Percentiles rank a stretch among this genome's conserved stretches.
Evolutionary conservation across 2,797 vertebrate genomes (phyloP).

Genomic region (Anguilla obscura): DNA sequence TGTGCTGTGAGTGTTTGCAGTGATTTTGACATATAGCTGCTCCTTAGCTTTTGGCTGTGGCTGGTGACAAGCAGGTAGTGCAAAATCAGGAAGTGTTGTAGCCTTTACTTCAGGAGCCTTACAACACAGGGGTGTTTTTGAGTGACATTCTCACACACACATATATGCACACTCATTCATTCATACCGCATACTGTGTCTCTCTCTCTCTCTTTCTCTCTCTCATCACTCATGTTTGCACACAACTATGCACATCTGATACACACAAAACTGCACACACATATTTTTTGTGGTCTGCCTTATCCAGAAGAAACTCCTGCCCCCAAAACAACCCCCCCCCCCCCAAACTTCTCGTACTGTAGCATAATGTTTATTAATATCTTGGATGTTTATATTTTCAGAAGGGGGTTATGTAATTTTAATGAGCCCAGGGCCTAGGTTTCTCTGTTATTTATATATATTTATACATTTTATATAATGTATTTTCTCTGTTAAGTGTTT

Average conservation of each 20-base stretch:
- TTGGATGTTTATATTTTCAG: conserved; percentile 31
- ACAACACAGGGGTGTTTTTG: neutral
- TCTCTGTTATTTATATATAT: conserved; percentile 67
- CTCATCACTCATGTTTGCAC: neutral
- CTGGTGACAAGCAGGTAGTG: neutral
- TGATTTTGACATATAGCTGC: neutral
- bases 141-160: neutral
- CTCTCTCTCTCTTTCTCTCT: no score
- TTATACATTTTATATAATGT: no score
- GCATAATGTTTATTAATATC: conserved; percentile 57
- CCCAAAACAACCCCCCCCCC: neutral
- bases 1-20: neutral
- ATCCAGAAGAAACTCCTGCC: conserved; percentile 32
- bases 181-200: no score
- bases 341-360: conserved; percentile 33
- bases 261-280: neutral
- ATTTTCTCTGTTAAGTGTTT: conserved; percentile 60
- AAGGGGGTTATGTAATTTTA: conserved; percentile 58
- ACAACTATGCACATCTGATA: neutral
- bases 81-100: conserved; percentile 21
- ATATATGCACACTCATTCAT: neutral
- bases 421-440: conserved; percentile 62
- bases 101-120: conserved; percentile 36
- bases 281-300: neutral
- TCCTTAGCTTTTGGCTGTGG: neutral